These are phyloP conservation scores for Myotis daubentonii DNA, from an alignment of 2,797 vertebrate genomes.

Conservation along the genomic window DNA sequence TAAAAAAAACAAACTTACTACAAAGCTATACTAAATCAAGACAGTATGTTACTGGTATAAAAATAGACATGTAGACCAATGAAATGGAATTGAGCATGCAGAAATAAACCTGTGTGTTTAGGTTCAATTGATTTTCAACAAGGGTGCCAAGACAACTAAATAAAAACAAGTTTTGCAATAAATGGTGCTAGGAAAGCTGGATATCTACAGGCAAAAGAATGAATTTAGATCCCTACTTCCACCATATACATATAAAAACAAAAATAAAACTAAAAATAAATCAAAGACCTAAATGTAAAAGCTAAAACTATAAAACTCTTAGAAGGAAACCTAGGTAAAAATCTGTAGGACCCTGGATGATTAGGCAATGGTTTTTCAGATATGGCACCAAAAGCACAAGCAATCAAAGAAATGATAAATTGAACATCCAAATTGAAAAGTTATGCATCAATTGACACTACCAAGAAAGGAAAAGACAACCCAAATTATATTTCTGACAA, in stretches of 20 bases:
- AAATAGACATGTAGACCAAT: neutral
- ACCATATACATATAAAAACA: neutral
- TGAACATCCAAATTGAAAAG: conserved; percentile 2
- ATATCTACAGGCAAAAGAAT: neutral
- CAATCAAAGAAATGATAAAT: neutral
- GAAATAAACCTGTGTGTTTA: conserved; percentile 26
- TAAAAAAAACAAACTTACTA: conserved; percentile 22
- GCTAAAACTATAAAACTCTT: neutral
- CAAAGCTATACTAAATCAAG: neutral
- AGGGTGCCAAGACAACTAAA: neutral
- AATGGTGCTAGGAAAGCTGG: neutral
- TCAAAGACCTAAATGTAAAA: conserved; percentile 3
- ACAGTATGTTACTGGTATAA: neutral
- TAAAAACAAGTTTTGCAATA: neutral
- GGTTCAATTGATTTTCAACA: neutral
- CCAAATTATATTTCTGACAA: neutral
- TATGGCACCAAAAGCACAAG: neutral
- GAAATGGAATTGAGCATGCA: neutral
- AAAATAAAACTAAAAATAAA: neutral
- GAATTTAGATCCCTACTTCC: neutral
- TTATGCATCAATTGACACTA: neutral
- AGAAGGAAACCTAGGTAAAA: neutral
- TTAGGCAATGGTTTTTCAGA: neutral
- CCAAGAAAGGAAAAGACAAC: neutral
- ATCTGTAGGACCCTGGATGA: neutral